Evolutionary conservation across 1,140 invertebrate species (phyloP).

Genomic region (Hycleus phaleratus): DNA sequence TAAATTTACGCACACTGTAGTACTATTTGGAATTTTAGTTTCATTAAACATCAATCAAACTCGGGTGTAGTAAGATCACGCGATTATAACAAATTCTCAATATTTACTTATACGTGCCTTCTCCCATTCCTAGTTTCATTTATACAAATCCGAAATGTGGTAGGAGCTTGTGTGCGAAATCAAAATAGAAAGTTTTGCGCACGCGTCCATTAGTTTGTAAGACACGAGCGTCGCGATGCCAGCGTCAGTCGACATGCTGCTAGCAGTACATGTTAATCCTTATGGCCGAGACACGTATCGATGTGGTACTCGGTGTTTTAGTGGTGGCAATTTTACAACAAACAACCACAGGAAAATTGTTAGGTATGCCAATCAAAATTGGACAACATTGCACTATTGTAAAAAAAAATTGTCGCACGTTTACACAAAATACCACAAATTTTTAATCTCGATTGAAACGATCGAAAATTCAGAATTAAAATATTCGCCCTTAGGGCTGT

Average conservation of each 20-base stretch:
- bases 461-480: no score
- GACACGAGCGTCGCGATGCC: constrained; percentile 13
- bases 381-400: neutral
- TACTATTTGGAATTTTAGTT: no score
- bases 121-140: no score
- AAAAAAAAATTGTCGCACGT: neutral
- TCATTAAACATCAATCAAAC: neutral
- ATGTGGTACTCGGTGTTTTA: constrained; percentile 12
- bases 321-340: constrained; percentile 1
- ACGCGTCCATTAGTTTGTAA: neutral
- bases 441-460: neutral
- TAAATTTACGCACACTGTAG: no score
- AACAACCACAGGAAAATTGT: neutral
- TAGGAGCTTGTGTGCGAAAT: constrained; percentile 6
- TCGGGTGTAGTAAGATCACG: neutral
- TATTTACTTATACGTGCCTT: neutral
- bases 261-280: constrained; percentile 4
- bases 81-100: neutral
- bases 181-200: constrained; percentile 15
- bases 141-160: constrained; percentile 1
- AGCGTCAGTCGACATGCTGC: constrained; percentile 20
- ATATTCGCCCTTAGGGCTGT: no score
- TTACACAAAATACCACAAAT: neutral
- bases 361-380: constrained; percentile 8
- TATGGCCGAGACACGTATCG: constrained; percentile 14